A percentile compares a stretch with the other conserved stretches of the same genome.
Conservation (phyloP, 2,797 vertebrate species). For the Sternotherus odoratus region DNA sequence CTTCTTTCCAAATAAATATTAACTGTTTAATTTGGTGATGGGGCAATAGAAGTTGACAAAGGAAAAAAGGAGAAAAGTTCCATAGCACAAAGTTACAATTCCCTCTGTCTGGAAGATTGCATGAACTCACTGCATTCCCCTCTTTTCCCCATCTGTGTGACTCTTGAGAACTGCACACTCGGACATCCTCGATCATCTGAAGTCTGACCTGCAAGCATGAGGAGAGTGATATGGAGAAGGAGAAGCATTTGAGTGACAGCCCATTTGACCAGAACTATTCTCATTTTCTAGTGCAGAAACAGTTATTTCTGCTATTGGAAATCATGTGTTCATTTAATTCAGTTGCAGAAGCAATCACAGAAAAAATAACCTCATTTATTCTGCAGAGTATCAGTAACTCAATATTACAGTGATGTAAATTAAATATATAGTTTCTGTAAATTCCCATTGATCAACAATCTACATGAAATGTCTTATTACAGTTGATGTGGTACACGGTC, state of each 20-base stretch:
- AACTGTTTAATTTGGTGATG: not conserved
- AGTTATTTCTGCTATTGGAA: not conserved
- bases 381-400: conserved; percentile 33
- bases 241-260: not conserved
- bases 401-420: conserved; percentile 26
- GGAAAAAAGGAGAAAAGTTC: not conserved
- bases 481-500: conserved; percentile 20
- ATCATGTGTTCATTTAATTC: not conserved
- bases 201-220: not conserved
- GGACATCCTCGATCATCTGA: not conserved
- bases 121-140: not conserved
- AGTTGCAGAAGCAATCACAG: not conserved
- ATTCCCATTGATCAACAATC: conserved; percentile 60
- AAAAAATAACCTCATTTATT: not conserved
- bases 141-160: not conserved
- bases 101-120: not conserved
- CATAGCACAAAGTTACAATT: not conserved
- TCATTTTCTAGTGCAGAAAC: not conserved
- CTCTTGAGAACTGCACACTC: not conserved
- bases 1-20: not conserved
- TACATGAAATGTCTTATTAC: conserved; percentile 59
- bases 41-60: not conserved
- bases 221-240: fast-evolving
- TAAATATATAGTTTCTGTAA: conserved; percentile 41
- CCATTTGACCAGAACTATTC: not conserved